These are phyloP conservation scores for Alectura lathami DNA, from an alignment of 2,113 vertebrate species.

Conservation along the genomic window DNA sequence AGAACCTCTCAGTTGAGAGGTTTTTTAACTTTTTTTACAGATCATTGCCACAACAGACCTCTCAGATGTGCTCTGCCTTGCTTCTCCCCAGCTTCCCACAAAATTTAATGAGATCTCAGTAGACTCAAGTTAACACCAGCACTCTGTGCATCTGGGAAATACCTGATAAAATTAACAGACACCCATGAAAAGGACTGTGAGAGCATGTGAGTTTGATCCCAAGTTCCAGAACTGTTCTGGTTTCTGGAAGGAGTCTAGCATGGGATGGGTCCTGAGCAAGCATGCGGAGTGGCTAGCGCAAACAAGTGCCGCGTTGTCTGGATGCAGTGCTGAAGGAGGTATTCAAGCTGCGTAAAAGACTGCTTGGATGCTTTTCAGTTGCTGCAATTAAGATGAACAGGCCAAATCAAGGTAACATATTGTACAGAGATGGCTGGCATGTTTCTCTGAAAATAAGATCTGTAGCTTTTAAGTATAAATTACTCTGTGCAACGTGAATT, in stretches of 20 bases:
- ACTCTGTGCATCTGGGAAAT: background rate
- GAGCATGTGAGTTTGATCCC: background rate
- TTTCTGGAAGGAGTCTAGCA: background rate
- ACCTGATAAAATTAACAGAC: background rate
- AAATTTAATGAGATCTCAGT: background rate
- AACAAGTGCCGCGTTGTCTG: background rate
- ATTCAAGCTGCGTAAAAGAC: background rate
- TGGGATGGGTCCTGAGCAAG: background rate
- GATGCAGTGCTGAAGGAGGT: background rate
- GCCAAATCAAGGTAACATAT: background rate
- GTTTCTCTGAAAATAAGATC: background rate
- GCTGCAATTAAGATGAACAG: background rate
- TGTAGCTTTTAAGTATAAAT: slow-evolving; percentile 11
- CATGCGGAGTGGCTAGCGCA: background rate
- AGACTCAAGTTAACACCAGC: background rate
- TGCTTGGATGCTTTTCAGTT: background rate
- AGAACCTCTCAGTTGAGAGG: background rate
- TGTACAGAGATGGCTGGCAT: background rate
- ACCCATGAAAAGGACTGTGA: background rate
- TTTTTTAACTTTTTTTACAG: no score
- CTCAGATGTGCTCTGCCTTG: background rate
- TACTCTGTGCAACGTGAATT: slow-evolving; percentile 4
- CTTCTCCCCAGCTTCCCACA: background rate
- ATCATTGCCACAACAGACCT: background rate
- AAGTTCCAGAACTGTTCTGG: background rate